A percentile compares a stretch with the other conserved stretches of the same genome.
phyloP scores from a whole-genome alignment of 2,888 invertebrate species.

The Pherbina coryleti region DNA sequence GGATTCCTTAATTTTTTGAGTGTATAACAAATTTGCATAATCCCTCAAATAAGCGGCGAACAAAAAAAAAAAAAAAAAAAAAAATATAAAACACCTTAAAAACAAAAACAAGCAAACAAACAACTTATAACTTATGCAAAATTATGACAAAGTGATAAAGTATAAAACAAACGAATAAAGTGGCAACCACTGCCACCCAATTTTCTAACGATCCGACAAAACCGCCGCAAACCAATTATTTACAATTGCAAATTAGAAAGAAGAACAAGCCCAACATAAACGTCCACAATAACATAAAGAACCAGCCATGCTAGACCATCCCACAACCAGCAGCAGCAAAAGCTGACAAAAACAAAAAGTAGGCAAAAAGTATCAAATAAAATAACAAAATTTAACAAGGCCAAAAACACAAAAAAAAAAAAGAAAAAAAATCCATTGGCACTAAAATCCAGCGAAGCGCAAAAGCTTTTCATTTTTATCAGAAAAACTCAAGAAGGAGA shows the following conservation, averaged over 20 bases:
- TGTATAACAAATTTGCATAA: not conserved
- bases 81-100: constrained; percentile 6
- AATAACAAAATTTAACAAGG: constrained; percentile 33
- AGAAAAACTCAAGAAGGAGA: constrained; percentile 5
- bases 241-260: constrained; percentile 67
- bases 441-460: constrained; percentile 46
- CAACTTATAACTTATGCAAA: constrained; percentile 20
- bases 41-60: not conserved
- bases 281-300: constrained; percentile 25
- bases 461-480: constrained; percentile 41
- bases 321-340: not conserved
- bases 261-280: constrained; percentile 17
- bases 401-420: constrained; percentile 28
- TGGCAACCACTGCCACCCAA: constrained; percentile 69
- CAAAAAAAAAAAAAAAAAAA: not conserved
- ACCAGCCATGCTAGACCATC: constrained; percentile 9
- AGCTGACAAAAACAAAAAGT: not conserved
- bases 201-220: constrained; percentile 66
- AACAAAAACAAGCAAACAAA: not conserved
- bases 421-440: not conserved
- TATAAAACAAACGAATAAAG: constrained; percentile 57
- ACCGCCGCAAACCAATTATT: constrained; percentile 63
- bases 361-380: constrained; percentile 29
- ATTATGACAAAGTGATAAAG: constrained; percentile 19
- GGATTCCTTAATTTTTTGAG: not conserved